Percentiles rank a stretch among this genome's conserved stretches.
These are phyloP conservation scores for Stichodactyla helianthus DNA, from an alignment of 64 coral and sea anemone genomes.

Conservation along the genomic window DNA sequence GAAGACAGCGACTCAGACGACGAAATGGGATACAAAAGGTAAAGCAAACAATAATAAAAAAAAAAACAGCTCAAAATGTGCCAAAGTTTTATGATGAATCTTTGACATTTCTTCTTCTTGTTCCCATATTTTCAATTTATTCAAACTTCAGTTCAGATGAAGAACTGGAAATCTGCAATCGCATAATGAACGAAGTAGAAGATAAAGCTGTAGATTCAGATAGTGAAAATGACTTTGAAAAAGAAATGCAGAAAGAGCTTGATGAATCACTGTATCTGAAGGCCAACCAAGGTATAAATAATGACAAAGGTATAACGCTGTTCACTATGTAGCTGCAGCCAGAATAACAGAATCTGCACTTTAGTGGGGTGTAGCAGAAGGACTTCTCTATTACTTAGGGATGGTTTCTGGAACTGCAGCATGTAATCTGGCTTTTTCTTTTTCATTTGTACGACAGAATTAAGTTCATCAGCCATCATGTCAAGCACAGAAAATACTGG, in stretches of 20 bases:
- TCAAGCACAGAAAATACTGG: not conserved
- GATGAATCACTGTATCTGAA: not conserved
- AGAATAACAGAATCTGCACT: no score
- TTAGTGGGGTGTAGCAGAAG: no score
- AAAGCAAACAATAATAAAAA: not conserved
- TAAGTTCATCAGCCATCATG: not conserved
- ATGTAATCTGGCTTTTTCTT: not conserved
- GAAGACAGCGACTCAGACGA: constrained; percentile 79
- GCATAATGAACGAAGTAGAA: not conserved
- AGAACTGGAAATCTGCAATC: constrained; percentile 9
- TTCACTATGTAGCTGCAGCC: no score
- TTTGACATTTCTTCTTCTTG: not conserved
- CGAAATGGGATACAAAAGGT: constrained; percentile 46
- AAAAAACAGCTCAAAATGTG: not conserved
- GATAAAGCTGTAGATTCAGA: not conserved
- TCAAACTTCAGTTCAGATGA: not conserved
- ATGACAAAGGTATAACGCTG: no score
- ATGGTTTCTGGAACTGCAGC: no score
- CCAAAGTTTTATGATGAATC: not conserved
- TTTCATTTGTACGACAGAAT: not conserved
- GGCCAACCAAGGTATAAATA: not conserved
- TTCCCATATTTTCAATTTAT: not conserved
- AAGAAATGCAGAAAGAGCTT: constrained; percentile 66
- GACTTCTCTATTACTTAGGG: no score
- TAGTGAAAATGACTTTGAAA: constrained; percentile 72